Conservation (phyloP, 2,113 vertebrate genomes). For the Microcebus lehilahytsara region DNA sequence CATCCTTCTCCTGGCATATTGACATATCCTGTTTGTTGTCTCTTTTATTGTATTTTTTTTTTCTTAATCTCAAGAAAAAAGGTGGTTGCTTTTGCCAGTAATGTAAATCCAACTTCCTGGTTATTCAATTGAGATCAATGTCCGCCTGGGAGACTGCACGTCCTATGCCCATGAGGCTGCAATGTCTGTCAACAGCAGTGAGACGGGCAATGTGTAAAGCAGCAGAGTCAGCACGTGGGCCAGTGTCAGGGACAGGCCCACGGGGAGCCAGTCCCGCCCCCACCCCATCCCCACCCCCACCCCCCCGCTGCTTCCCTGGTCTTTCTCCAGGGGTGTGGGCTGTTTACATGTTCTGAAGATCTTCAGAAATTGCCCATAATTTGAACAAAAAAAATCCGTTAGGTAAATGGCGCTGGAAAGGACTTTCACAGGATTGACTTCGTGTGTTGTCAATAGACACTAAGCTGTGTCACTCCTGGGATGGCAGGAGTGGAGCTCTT, state of each 20-base stretch:
- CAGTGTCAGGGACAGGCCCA: neutral
- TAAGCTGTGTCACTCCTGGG: neutral
- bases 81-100: slow-evolving; percentile 13
- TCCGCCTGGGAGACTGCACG: slow-evolving; percentile 53
- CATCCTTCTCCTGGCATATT: neutral
- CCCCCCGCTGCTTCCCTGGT: neutral
- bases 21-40: slow-evolving; percentile 37
- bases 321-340: neutral
- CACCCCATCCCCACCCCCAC: too few relatives aligned
- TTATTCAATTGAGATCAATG: slow-evolving; percentile 71
- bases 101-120: slow-evolving; percentile 57
- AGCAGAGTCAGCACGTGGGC: neutral
- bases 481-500: neutral
- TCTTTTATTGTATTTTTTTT: neutral
- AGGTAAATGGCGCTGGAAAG: neutral
- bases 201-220: neutral
- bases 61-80: slow-evolving; percentile 38
- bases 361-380: neutral
- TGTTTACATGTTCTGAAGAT: neutral
- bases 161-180: slow-evolving; percentile 25
- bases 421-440: neutral
- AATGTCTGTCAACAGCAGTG: slow-evolving; percentile 51
- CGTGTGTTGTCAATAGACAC: neutral
- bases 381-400: neutral
- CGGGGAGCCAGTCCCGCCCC: neutral